Evolutionary conservation across 37 sponge, comb jelly and placozoan species (phyloP), one percentile per base, ranked within the genome.

Genomic region (Diacarnus erythraeanus): DNA sequence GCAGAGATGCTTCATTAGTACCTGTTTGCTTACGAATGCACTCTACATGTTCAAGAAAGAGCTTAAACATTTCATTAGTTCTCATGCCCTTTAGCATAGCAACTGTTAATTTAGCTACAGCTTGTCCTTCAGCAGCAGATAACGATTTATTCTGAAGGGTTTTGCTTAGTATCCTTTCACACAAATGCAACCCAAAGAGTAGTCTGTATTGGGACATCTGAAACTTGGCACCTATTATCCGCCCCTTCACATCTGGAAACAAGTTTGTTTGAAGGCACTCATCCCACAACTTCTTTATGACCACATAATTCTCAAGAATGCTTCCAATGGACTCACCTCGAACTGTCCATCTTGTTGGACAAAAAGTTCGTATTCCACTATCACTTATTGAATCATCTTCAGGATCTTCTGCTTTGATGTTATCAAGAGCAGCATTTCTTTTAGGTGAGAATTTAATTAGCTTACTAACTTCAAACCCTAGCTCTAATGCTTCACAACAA

Each of bases 201-300:
- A 90, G 38, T 2, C 71, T 41, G 78, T 42, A 90, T 25, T 58
- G 27, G 34, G 40, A 31, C 86, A 85, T 90, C 39, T 81, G 91
- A 10, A 74, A 36, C 42, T 81, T 35, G 38, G 81, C 83, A 25
- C 86, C 91, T 73, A 90, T 77, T 9, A 86, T 80, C 44, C 91
- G 59, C n/a, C 78, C 87, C 77, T 86, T 90, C 1, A 85, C 87
- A 69, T 90, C 87, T 27, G 91, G 86, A 17, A 82, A 86, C 27
- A 64, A 64, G 20, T 30, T 64, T 21, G 9, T 30, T 25, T 85
- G 73, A 36, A 90, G 64, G 54, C 87, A 86, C 69, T 90, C 79
- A 37, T 86, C 79, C 86, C 91, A 90, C 36, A 87, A 79, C 23
- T 59, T 12, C 22, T 34, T 77, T 21, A 84, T n/a, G 42, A 56